Conservation (phyloP, 2,888 invertebrate species). For the Caenorhabditis afra region DNA sequence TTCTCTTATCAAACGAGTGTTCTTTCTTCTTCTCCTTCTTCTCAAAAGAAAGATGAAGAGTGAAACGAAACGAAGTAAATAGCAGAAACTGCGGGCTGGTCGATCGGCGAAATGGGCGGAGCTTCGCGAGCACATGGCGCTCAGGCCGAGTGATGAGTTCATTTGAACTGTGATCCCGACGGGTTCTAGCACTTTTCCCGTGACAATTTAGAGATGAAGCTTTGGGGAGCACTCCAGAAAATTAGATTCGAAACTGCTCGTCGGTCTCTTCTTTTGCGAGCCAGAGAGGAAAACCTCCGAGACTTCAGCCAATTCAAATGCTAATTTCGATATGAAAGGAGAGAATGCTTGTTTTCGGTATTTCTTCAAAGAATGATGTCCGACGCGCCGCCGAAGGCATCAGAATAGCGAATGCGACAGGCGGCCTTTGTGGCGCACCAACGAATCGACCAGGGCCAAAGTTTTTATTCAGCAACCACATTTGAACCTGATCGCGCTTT, state of each 20-base stretch:
- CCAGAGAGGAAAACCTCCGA: no score
- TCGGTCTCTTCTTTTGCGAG: not conserved
- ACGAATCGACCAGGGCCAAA: no score
- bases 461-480: no score
- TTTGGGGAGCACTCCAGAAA: slow-evolving; percentile 14
- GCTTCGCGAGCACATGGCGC: slow-evolving; percentile 20
- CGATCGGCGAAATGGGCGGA: slow-evolving; percentile 28
- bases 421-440: no score
- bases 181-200: slow-evolving; percentile 9
- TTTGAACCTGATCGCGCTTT: not conserved
- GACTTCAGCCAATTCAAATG: not conserved
- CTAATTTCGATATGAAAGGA: not conserved
- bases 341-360: no score
- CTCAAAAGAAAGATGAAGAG: slow-evolving; percentile 15
- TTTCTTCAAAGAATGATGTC: not conserved
- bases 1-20: slow-evolving; percentile 32
- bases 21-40: slow-evolving; percentile 19
- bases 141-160: slow-evolving; percentile 37
- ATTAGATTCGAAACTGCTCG: slow-evolving; percentile 18
- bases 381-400: no score
- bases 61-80: slow-evolving; percentile 18
- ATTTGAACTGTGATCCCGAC: slow-evolving; percentile 22
- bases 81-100: slow-evolving; percentile 15
- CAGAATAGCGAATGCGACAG: no score
- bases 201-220: not conserved